A percentile compares a stretch with the other conserved stretches of the same genome.
phyloP scores from a whole-genome alignment of 2,888 invertebrate species.

The Drosophila pullipes region DNA sequence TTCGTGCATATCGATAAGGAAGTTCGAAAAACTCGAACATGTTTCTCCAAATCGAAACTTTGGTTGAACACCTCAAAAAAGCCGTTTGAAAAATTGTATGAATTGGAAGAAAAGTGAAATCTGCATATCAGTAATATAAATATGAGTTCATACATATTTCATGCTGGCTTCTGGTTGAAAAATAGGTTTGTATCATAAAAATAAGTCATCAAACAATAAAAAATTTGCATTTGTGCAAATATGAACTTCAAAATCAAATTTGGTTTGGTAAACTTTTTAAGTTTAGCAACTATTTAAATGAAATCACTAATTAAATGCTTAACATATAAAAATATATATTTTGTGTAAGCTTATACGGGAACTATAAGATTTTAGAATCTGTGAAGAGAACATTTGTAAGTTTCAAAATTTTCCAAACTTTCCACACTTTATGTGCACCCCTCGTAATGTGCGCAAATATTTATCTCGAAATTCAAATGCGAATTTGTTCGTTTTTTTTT shows the following conservation, averaged over 20 bases:
- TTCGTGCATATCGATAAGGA: conserved; percentile 10
- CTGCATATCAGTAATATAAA: accelerated
- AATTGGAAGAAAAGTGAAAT: neutral
- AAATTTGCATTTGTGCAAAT: neutral
- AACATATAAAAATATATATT: neutral
- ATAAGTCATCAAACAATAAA: neutral
- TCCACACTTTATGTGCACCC: neutral
- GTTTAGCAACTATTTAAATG: neutral
- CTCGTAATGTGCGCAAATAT: conserved; percentile 13
- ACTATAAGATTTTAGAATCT: neutral
- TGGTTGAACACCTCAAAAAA: neutral
- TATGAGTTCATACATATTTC: neutral
- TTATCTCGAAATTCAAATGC: conserved; percentile 1
- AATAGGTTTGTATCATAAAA: neutral
- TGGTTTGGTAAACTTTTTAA: neutral
- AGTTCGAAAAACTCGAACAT: neutral
- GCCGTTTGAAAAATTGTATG: neutral
- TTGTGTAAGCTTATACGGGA: no score
- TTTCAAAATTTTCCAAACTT: neutral
- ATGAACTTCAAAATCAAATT: neutral
- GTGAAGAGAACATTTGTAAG: neutral
- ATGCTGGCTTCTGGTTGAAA: neutral
- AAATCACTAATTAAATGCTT: neutral
- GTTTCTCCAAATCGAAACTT: neutral
- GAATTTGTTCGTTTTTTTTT: neutral